Evolutionary conservation across 2,113 vertebrate genomes (phyloP).

Genomic region (Istiophorus platypterus): DNA sequence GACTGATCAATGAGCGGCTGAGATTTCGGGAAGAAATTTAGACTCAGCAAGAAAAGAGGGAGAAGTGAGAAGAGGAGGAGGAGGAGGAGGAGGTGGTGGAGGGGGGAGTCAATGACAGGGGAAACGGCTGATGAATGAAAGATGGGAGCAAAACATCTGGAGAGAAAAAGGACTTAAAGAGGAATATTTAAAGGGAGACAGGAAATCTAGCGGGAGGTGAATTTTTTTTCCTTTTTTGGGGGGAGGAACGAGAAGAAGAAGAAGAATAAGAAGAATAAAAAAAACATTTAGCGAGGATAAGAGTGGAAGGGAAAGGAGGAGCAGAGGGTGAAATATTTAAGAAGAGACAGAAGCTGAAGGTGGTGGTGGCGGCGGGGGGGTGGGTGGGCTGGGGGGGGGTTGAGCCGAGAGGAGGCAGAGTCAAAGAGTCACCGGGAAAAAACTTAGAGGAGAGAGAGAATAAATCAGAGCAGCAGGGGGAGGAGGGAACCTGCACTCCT

Average conservation of each 20-base stretch:
- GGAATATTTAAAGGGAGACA: constrained; percentile 66
- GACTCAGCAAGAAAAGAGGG: constrained; percentile 66
- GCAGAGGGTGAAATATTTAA: constrained; percentile 64
- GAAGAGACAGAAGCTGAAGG: constrained; percentile 30
- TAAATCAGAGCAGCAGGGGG: constrained; percentile 48
- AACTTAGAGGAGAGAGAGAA: constrained; percentile 74
- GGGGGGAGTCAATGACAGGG: constrained; percentile 45
- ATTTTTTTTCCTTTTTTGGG: no score
- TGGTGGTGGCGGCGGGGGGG: no score
- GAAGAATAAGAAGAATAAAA: constrained; percentile 16
- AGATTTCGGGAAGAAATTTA: constrained; percentile 74
- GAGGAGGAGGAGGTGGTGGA: no score
- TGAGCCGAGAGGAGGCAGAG: constrained; percentile 16
- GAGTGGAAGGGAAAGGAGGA: constrained; percentile 28
- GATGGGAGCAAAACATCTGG: constrained; percentile 67
- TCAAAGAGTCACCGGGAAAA: constrained; percentile 43
- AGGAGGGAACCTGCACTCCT: constrained; percentile 11
- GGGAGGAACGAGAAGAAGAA: no score
- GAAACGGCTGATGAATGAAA: constrained; percentile 69
- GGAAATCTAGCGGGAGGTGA: constrained; percentile 11
- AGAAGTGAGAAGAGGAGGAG: no score
- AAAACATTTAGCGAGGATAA: constrained; percentile 39
- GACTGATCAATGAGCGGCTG: constrained; percentile 74
- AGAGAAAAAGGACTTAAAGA: constrained; percentile 67
- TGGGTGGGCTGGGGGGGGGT: no score